Evolutionary conservation across 1,140 invertebrate genomes (phyloP), one percentile per base, ranked within the genome.

Genomic region (Drosophila prosaltans): DNA sequence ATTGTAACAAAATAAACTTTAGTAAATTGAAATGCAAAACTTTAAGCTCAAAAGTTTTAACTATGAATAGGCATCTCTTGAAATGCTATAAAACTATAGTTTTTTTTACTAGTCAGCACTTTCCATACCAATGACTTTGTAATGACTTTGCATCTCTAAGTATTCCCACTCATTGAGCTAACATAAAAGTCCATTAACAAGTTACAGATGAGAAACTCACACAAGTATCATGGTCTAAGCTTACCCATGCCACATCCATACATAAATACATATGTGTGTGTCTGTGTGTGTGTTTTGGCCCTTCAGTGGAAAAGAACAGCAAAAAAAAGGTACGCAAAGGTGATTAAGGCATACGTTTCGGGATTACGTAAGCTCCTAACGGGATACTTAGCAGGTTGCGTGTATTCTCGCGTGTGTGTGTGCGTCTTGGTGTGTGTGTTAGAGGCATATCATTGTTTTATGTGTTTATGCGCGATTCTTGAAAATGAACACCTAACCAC

Each of bases 301-400:
- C 28, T 5, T 28, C 9, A 26, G 21, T 30, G 32, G 6, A 36
- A 36, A 36, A 36, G 4, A 36, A 36, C 3, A 6, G 6, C 3
- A 36, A 36, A 36, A 69, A 48, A 65, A 66, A 57, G 40, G 43
- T 41, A 60, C 60, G 16, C 41, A 76, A 78, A 78, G 71, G 74
- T 78, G 68, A 78, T 78, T 78, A 78, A 67, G 69, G 74, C 74
- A 78, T 68, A 78, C 74, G 75, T 69, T 78, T 67, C 78, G 66
- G 72, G 82, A 69, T 88, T 88, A 88, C 84, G 83, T 88, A 89
- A 88, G 84, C 83, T 88, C 83, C 83, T 88, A 77, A 72, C 61
- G 83, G 83, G 83, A 88, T 88, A 88, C 81, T 88, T 88, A 88
- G 84, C 70, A 70, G 66, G 59, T 63, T 69, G 32, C n/a, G 62